Percentiles rank a stretch among this genome's conserved stretches.
Evolutionary conservation across 2,888 invertebrate species (phyloP).

Genomic region (Synergus itoensis): DNA sequence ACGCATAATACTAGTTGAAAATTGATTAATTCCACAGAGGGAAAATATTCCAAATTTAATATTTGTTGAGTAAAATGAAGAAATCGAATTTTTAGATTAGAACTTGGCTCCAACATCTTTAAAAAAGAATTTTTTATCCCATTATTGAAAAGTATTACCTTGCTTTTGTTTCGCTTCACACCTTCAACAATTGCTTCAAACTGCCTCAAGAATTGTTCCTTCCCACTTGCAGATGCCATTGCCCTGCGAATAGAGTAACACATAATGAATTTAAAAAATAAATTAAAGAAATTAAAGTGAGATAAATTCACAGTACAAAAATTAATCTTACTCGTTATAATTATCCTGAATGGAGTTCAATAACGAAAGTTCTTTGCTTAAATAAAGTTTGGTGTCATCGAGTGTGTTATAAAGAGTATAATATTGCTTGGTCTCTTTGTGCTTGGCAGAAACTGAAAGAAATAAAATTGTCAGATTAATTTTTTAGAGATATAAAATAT

Average conservation of each 20-base stretch:
- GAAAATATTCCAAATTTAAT: too few relatives aligned
- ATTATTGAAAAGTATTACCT: constrained; percentile 78
- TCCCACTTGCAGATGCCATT: constrained; percentile 87
- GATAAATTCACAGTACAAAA: too few relatives aligned
- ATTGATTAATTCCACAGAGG: too few relatives aligned
- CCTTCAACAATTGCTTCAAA: constrained; percentile 94
- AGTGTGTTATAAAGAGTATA: constrained; percentile 97
- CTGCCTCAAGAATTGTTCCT: constrained; percentile 94
- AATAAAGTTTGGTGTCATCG: constrained; percentile 95
- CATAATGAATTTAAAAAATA: not conserved
- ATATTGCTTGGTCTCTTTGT: constrained; percentile 98
- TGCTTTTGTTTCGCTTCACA: constrained; percentile 91
- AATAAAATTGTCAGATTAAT: not conserved
- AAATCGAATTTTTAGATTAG: too few relatives aligned
- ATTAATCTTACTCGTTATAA: constrained; percentile 86
- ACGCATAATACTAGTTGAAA: too few relatives aligned
- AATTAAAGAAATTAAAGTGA: constrained; percentile 56
- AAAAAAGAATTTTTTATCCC: not conserved
- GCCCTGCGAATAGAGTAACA: constrained; percentile 81
- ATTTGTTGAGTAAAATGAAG: too few relatives aligned
- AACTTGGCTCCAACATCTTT: too few relatives aligned
- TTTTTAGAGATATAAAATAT: not conserved
- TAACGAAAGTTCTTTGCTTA: constrained; percentile 93
- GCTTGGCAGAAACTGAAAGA: constrained; percentile 92
- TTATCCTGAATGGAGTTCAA: constrained; percentile 94